Evolutionary conservation across 2,888 invertebrate genomes (phyloP).

Genomic region (Dinocampus coccinellae): DNA sequence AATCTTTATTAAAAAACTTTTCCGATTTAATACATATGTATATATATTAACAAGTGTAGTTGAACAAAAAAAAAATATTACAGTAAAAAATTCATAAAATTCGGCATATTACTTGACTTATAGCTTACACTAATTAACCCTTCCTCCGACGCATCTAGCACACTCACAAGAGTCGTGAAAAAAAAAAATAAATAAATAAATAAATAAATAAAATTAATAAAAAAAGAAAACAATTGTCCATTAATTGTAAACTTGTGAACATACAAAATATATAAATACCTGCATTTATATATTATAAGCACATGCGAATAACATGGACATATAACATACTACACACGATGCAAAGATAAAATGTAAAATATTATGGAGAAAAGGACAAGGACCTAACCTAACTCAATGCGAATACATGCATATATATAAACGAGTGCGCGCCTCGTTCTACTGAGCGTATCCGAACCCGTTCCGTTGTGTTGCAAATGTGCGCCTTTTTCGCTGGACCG

Average conservation of each 20-base stretch:
- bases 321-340: not conserved
- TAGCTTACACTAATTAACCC: not conserved
- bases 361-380: not conserved
- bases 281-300: too few species aligned
- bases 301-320: too few species aligned
- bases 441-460: not conserved
- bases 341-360: not conserved
- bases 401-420: not conserved
- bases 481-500: slow-evolving; percentile 45
- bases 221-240: too few species aligned
- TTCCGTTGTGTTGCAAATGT: not conserved
- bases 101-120: not conserved
- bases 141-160: not conserved
- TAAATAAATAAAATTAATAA: too few species aligned
- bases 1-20: not conserved
- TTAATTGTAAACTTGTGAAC: too few species aligned
- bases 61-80: not conserved
- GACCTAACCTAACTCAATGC: not conserved
- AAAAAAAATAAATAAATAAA: not conserved
- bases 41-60: not conserved
- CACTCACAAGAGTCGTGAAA: too few species aligned
- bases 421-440: not conserved
- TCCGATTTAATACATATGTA: not conserved
- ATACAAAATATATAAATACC: too few species aligned
- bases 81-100: not conserved